phyloP scores from a whole-genome alignment of 2,888 invertebrate genomes.

The Pachycephus smyrnensis region DNA sequence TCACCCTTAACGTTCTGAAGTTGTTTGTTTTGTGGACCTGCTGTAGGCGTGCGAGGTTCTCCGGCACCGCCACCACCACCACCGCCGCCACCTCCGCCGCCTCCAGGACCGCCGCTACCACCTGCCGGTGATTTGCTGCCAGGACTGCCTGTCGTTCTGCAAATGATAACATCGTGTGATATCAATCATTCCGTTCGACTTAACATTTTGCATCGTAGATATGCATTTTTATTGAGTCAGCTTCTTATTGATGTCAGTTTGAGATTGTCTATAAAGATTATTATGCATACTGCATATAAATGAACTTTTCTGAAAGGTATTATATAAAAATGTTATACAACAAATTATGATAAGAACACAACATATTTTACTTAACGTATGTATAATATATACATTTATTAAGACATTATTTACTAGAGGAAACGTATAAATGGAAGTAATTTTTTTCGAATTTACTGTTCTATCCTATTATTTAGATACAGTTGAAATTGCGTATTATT shows the following conservation, averaged over 20 bases:
- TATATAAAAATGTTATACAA: no score
- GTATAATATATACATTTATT: no score
- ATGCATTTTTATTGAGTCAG: no score
- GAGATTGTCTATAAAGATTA: background rate
- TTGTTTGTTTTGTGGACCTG: slow-evolving; percentile 78
- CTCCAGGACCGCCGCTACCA: slow-evolving; percentile 69
- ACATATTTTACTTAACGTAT: no score
- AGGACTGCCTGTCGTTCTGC: slow-evolving; percentile 79
- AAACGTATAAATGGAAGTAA: no score
- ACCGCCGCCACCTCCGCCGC: slow-evolving; percentile 68
- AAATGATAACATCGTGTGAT: slow-evolving; percentile 27
- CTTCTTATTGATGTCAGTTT: background rate
- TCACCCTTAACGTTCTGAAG: slow-evolving; percentile 82
- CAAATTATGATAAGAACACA: no score
- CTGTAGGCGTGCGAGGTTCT: slow-evolving; percentile 69
- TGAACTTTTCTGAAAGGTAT: background rate
- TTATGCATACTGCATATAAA: background rate
- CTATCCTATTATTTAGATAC: no score
- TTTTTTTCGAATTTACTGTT: no score
- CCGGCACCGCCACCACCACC: slow-evolving; percentile 58
- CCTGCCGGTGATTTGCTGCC: slow-evolving; percentile 81
- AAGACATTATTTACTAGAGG: no score
- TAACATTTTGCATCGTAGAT: no score
- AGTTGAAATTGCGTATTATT: no score
- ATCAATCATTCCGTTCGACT: background rate